Conservation (phyloP, 2,113 vertebrate genomes). For the Gymnocephalus cernua region DNA sequence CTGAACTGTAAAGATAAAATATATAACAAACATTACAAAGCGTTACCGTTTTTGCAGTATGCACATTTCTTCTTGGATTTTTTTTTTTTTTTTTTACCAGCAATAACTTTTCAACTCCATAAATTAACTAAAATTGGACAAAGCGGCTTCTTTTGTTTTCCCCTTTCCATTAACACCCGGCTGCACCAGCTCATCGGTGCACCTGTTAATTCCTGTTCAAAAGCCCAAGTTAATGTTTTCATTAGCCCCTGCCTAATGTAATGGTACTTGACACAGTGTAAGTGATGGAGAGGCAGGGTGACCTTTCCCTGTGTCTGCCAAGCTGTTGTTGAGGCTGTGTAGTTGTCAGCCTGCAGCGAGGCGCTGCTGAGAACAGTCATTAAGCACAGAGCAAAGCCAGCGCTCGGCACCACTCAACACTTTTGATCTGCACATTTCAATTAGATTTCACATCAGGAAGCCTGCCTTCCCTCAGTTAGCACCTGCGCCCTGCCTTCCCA, state of each 20-base stretch:
- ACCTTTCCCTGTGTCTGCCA: constrained; percentile 78
- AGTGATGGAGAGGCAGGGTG: constrained; percentile 79
- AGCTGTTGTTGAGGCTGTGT: constrained; percentile 71
- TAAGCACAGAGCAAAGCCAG: constrained; percentile 76
- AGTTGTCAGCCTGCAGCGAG: constrained; percentile 72
- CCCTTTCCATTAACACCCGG: neutral
- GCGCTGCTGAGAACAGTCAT: constrained; percentile 78
- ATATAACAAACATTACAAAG: constrained; percentile 5
- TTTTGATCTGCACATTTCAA: constrained; percentile 86
- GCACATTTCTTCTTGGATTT: neutral
- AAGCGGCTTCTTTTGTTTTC: neutral
- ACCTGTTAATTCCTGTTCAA: constrained; percentile 74
- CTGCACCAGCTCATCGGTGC: constrained; percentile 40
- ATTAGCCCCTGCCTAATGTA: constrained; percentile 64
- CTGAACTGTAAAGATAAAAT: neutral
- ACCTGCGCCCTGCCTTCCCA: constrained; percentile 75
- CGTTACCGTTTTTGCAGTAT: neutral
- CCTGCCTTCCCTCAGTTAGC: constrained; percentile 79
- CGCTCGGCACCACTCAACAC: constrained; percentile 73
- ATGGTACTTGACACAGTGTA: constrained; percentile 75
- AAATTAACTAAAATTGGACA: neutral
- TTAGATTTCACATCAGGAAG: constrained; percentile 85
- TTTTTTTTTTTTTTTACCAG: neutral
- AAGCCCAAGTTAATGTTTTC: constrained; percentile 73
- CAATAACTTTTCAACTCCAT: neutral